Base-by-base conservation (phyloP, 1,140 invertebrate species). In the Drosophila leontia region DNA sequence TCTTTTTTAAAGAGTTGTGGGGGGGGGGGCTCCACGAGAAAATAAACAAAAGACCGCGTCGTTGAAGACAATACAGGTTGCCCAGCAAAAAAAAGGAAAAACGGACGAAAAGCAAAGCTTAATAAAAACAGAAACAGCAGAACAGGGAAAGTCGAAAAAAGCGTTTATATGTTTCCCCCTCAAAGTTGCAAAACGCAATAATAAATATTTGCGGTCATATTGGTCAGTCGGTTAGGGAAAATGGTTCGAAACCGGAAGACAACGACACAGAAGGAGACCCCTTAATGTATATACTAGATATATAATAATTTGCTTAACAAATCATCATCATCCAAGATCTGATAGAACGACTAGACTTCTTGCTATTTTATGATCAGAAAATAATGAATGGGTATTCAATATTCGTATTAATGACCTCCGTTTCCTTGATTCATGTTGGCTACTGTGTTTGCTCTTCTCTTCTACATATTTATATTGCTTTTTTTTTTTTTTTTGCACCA, bases 121-220 rank as follows among this genome's bases (percentile, higher is more conserved):
- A 41, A 56, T 60, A 65, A 48, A 51, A 50, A 11, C 26, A 56
- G 71, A 19, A 42, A 44, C 51, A 26, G 48, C 32, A 77, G 45
- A 76, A 77, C 39, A 75, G 53, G 60, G 72, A 65, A 60, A 68
- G 60, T 44, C 35, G 34, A 53, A 34, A 13, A 50, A 65, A 76
- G 45, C 23, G 57, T 39, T 26, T 56, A 39, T 63, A 71, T 45
- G 50, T 61, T 57, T 51, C 58, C 58, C 58, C 39, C 44, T 23
- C 59, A 65, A 71, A 81, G 58, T 67, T 74, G 64, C 56, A 59
- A 47, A 76, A 76, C 69, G 83, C 79, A 78, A 86, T 82, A 82
- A 82, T 82, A 86, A 87, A 86, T 86, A 86, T 86, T 86, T 86
- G 78, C 62, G 75, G 79, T 56, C 44, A 87, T 87, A 76, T 86